Base-by-base conservation (phyloP, 2,113 vertebrate genomes). In the Turnix velox region DNA sequence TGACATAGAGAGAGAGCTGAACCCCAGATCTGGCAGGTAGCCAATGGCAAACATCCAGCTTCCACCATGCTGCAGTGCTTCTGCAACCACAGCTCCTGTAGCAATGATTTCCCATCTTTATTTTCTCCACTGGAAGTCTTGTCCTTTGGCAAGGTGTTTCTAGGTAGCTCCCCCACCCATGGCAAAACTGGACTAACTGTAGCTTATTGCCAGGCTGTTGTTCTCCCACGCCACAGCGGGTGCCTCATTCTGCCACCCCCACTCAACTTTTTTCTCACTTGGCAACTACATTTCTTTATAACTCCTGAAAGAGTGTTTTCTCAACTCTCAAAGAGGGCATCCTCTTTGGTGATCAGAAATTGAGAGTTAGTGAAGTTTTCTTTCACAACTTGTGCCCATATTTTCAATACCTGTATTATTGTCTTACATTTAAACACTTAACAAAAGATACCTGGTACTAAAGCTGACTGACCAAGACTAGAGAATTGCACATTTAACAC, bases 1-100 rank as follows among this genome's bases (percentile, higher is more conserved):
- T 0, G 0, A 6, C 8, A 75, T 5, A 7, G 7, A 62, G 4
- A 14, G 37, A 62, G 13, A 74, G 2, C 33, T 19, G 28, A 28
- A 82, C 18, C 20, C 8, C 16, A 27, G 12, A 35, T 11, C 28
- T 10, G 16, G 6, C 39, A 37, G 25, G 30, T 12, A 52, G 9
- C 10, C 54, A 40, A 17, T n/a, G 45, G 20, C 14, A 24, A 8
- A 14, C 1, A 1, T 14, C 15, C 12, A 4, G 3, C 10, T 63
- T 27, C 18, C 43, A 28, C 18, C 2, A 0, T 16, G 10, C 39
- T 24, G 46, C 4, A 2, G 12, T 8, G 19, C 10, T 49, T 23
- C 39, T 59, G 28, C 61, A 58, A 7, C 33, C 31, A 14, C 1
- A 23, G 20, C 18, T 52, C 13, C 54, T 1, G 0, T 9, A 18